These are phyloP conservation scores for Aradophagus sp. DNA, from an alignment of 1,140 invertebrate species.

Conservation along the genomic window DNA sequence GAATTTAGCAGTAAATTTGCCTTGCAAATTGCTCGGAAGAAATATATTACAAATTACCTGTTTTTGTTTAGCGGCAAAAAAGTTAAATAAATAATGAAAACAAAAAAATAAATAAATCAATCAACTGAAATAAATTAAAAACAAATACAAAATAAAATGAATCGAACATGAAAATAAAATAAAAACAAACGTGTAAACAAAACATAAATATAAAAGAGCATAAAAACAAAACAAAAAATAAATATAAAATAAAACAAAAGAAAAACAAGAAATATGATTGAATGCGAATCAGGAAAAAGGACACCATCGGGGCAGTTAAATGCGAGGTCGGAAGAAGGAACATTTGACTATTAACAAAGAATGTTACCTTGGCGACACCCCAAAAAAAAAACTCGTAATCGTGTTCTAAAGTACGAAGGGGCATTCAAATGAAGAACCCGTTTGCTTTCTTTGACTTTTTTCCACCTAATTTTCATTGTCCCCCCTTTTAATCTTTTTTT, in stretches of 20 bases:
- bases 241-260: too few species aligned
- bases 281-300: constrained; percentile 33
- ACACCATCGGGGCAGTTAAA: constrained; percentile 3
- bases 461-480: neutral
- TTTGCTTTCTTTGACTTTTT: constrained; percentile 7
- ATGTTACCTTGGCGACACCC: constrained; percentile 47
- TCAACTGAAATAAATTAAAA: too few species aligned
- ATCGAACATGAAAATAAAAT: too few species aligned
- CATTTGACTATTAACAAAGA: constrained; percentile 48
- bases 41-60: constrained; percentile 54
- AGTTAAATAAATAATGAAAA: constrained; percentile 44
- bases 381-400: constrained; percentile 45
- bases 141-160: too few species aligned
- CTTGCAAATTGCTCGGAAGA: constrained; percentile 51
- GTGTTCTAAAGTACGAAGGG: constrained; percentile 31
- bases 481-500: too few species aligned
- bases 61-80: constrained; percentile 49
- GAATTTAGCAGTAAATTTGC: constrained; percentile 49
- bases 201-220: too few species aligned
- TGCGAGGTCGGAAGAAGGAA: constrained; percentile 3
- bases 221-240: too few species aligned
- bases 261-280: too few species aligned
- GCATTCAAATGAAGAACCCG: constrained; percentile 32
- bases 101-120: constrained; percentile 42
- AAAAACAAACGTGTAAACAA: too few species aligned